These are phyloP conservation scores for Paramuricea clavata DNA, from an alignment of 92 coral and sea anemone genomes.

Conservation along the genomic window DNA sequence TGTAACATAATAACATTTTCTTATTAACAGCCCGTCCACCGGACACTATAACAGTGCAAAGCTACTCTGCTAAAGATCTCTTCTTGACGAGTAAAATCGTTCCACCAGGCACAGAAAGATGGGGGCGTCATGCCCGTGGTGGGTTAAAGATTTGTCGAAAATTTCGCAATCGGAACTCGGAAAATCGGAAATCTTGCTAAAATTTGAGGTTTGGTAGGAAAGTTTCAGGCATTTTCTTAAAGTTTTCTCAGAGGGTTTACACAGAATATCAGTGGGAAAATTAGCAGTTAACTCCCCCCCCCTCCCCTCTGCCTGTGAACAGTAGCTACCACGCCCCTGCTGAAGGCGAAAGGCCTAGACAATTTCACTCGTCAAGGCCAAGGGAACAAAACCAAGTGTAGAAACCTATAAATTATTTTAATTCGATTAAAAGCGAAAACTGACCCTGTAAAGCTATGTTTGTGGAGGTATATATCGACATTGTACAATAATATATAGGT, in stretches of 20 bases:
- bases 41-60: conserved; percentile 18
- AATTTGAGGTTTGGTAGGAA: conserved; percentile 20
- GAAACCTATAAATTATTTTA: conserved; percentile 8
- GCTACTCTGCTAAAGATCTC: conserved; percentile 17
- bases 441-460: conserved; percentile 23
- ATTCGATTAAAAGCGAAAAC: not conserved
- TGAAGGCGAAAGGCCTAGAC: conserved; percentile 10
- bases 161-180: conserved; percentile 7
- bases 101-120: not conserved
- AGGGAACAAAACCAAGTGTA: conserved; percentile 12
- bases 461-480: conserved; percentile 15
- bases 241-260: conserved; percentile 5
- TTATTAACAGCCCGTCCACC: conserved; percentile 22
- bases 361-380: conserved; percentile 26
- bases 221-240: conserved; percentile 17
- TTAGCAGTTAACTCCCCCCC: not conserved
- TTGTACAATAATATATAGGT: conserved; percentile 6
- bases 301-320: not conserved
- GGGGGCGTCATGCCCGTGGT: conserved; percentile 2
- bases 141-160: conserved; percentile 23
- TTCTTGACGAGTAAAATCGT: conserved; percentile 21
- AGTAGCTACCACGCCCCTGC: conserved; percentile 17
- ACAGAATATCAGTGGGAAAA: conserved; percentile 19
- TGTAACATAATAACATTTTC: conserved; percentile 23
- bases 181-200: conserved; percentile 17